Evolutionary conservation across 2,888 invertebrate genomes (phyloP).

Genomic region (Pachycephus smyrnensis): DNA sequence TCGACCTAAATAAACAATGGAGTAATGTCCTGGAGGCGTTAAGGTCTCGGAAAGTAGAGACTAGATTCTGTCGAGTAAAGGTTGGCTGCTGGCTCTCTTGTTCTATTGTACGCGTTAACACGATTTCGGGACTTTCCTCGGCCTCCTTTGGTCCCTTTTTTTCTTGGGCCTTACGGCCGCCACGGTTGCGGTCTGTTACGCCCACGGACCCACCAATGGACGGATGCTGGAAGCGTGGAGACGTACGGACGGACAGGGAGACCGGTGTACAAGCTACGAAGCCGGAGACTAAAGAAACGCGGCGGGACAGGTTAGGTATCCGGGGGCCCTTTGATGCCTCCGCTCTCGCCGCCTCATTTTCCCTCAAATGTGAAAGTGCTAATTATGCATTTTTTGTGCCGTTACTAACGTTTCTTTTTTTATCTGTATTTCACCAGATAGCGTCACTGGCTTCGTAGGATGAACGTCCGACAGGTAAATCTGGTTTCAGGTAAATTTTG

Average conservation of each 20-base stretch:
- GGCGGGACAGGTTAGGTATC: slow-evolving; percentile 52
- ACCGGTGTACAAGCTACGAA: slow-evolving; percentile 16
- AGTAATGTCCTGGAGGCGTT: background rate
- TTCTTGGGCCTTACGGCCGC: slow-evolving; percentile 14
- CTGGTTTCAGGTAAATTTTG: background rate
- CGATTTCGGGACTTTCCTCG: slow-evolving; percentile 2
- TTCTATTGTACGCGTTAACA: slow-evolving; percentile 12
- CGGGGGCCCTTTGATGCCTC: slow-evolving; percentile 45
- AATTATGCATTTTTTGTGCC: slow-evolving; percentile 45
- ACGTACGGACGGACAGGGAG: background rate
- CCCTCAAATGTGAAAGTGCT: slow-evolving; percentile 51
- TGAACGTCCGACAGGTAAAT: background rate
- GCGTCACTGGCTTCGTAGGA: background rate
- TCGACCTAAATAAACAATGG: background rate
- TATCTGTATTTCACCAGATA: slow-evolving; percentile 28
- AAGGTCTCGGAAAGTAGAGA: background rate
- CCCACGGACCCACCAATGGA: slow-evolving; percentile 10
- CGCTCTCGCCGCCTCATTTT: slow-evolving; percentile 41
- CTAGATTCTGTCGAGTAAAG: background rate
- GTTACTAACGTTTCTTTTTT: slow-evolving; percentile 9
- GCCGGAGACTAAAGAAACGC: slow-evolving; percentile 48
- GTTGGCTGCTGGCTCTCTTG: background rate
- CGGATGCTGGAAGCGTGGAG: background rate
- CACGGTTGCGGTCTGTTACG: slow-evolving; percentile 28
- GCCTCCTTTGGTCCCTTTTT: background rate